Evolutionary conservation across 2,888 invertebrate species (phyloP), one percentile per base, ranked within the genome.

Genomic region (Petrolisthes manimaculis): DNA sequence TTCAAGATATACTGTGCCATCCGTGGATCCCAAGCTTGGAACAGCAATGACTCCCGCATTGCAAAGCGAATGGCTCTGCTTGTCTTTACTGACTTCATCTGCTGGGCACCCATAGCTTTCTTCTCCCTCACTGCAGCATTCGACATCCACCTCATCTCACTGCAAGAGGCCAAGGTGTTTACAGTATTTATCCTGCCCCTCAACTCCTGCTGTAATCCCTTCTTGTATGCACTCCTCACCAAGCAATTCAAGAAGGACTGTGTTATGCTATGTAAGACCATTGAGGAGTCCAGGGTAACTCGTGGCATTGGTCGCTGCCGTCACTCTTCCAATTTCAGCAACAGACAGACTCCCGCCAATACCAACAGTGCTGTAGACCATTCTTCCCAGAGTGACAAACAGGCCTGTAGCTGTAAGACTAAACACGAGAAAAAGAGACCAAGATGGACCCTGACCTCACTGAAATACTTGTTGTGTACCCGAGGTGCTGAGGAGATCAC

Each of bases 221-320:
- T 99, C 93, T 95, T 99, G 55, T 99, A 99, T 93, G 99, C 99
- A 83, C 98, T 99, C 92, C 95, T 99, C 92, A 99, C 99, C 8
- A 98, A 99, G 93, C 98, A 98, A 93, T 98, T 98, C 93, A 98
- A 98, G 93, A 97, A 98, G 93, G 98, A 99, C 94, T 98, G 98
- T 94, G 97, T 98, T 4, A 95, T 97, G 93, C 96, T 98, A 89
- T 98, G 98, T 94, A 98, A 98, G 93, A 97, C 98, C 37, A 97
- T 99, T 92, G 98, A 99, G 93, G 98, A 98, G 93, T 97, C 97
- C 69, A 94, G 97, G 82, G 97, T 98, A 14, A 97, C 97, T 4
- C 94, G 97, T 89, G 97, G 97, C 86, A 97, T 97, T 92, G 97
- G 97, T 18, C 94, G 97, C 91, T 97, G 97, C 92, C 94, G 97